Evolutionary conservation across 1,140 invertebrate species (phyloP).

Genomic region (Brachystomella parvula): DNA sequence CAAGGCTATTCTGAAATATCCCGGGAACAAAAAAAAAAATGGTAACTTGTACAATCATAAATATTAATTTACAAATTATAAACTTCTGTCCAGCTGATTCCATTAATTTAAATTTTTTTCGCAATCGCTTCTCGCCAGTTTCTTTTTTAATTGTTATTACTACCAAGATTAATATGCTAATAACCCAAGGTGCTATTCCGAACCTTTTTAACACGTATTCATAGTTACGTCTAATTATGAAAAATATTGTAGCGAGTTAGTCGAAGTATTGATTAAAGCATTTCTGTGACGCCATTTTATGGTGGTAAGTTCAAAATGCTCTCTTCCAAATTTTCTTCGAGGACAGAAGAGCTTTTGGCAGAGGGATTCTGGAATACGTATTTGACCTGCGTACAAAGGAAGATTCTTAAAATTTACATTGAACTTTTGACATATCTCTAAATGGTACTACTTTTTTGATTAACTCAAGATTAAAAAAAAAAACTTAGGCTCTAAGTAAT

Average conservation of each 20-base stretch:
- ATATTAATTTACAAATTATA: no score
- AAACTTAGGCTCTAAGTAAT: background rate
- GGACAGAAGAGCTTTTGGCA: constrained; percentile 1
- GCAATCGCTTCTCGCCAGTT: background rate
- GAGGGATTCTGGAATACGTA: background rate
- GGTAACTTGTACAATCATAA: no score
- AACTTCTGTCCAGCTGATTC: background rate
- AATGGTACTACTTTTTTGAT: constrained; percentile 4
- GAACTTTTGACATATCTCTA: constrained; percentile 13
- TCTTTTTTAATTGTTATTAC: background rate
- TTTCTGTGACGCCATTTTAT: background rate
- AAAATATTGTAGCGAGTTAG: background rate
- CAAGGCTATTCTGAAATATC: no score
- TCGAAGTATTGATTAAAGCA: background rate
- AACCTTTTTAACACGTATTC: background rate
- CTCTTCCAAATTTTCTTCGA: background rate
- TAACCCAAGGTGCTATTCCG: background rate
- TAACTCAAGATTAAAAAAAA: background rate
- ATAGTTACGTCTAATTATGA: background rate
- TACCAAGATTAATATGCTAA: background rate
- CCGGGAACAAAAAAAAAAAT: no score
- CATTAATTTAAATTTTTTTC: background rate
- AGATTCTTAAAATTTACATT: background rate
- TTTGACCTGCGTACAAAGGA: background rate
- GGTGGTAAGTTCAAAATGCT: no score